A percentile compares a stretch with the other conserved stretches of the same genome.
phyloP scores from a whole-genome alignment of 2,797 vertebrate genomes.

The Cuniculus paca region DNA sequence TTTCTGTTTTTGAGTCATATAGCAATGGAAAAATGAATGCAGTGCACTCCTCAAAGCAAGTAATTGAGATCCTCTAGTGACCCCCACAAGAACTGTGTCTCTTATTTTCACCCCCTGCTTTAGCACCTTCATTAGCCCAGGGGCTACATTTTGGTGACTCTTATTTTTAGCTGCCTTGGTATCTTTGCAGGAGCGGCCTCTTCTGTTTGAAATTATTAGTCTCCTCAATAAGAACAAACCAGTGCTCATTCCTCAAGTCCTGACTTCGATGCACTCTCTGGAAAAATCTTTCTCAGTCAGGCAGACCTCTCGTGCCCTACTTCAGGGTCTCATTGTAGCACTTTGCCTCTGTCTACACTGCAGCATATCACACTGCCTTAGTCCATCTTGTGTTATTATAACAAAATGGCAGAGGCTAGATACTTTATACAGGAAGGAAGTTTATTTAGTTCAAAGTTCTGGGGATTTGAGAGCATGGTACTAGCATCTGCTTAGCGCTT shows the following conservation, averaged over 20 bases:
- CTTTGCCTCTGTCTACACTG: not conserved
- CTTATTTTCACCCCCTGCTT: not conserved
- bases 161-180: not conserved
- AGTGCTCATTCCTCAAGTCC: not conserved
- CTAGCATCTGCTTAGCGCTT: not conserved
- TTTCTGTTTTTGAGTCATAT: not conserved
- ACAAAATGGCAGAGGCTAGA: not conserved
- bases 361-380: rapidly evolving
- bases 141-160: not conserved
- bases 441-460: not conserved
- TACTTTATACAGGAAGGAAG: not conserved
- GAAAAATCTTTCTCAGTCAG: not conserved
- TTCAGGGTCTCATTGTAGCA: not conserved
- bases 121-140: not conserved
- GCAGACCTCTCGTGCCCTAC: no score
- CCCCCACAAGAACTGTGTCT: not conserved
- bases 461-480: not conserved
- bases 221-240: not conserved
- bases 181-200: not conserved
- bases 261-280: not conserved
- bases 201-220: not conserved
- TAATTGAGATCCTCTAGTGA: no score
- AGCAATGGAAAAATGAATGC: not conserved
- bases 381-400: not conserved
- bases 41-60: not conserved